phyloP scores from a whole-genome alignment of 2,797 vertebrate genomes.

The Alauda arvensis region DNA sequence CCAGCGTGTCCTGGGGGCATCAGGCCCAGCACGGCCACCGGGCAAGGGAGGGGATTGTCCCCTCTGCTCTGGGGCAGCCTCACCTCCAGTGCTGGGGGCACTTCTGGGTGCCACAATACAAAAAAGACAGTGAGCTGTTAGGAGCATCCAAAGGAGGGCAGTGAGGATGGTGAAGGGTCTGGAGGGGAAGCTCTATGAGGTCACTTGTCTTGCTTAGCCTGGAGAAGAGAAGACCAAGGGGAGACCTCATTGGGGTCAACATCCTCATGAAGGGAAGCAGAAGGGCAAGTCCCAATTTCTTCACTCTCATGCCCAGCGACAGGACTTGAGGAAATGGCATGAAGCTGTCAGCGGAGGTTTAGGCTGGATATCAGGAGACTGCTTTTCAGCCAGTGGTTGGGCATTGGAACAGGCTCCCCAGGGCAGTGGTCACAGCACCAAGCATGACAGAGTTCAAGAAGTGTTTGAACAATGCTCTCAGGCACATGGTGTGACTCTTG shows the following conservation, averaged over 20 bases:
- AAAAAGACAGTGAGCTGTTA: not conserved
- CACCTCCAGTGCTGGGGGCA: accelerated
- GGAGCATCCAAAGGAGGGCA: accelerated
- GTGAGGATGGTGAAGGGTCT: accelerated
- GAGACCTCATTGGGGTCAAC: accelerated
- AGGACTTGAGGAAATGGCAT: not conserved
- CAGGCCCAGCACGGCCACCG: not conserved
- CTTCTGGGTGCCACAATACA: accelerated
- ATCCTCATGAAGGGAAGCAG: not conserved
- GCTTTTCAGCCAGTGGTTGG: not conserved
- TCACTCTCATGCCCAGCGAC: not conserved
- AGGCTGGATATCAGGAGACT: not conserved
- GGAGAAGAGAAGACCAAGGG: not conserved
- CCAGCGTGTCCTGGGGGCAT: not conserved
- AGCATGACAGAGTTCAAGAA: not conserved
- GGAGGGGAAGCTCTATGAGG: not conserved
- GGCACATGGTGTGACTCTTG: no score
- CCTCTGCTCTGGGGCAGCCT: not conserved
- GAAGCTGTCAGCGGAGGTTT: not conserved
- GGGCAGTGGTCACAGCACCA: no score
- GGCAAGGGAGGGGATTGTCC: not conserved
- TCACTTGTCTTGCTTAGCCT: not conserved
- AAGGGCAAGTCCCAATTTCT: not conserved
- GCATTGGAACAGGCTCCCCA: not conserved
- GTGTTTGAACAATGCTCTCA: not conserved